These are phyloP conservation scores for Drosophila melanocephala DNA, from an alignment of 2,888 invertebrate species.

Conservation along the genomic window DNA sequence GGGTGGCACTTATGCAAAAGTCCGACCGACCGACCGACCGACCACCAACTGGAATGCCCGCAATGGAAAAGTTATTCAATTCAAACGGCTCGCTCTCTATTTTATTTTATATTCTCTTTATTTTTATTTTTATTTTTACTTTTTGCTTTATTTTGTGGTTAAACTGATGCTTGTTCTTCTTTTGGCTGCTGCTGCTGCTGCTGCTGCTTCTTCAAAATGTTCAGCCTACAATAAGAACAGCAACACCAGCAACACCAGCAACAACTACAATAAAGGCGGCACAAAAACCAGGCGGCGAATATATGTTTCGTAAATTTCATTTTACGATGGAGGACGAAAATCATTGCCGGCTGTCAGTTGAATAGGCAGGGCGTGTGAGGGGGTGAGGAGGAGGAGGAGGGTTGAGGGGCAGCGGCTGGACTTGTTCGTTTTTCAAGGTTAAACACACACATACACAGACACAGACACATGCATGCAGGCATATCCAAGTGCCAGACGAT, in stretches of 20 bases:
- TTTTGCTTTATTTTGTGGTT: slow-evolving; percentile 7
- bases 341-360: slow-evolving; percentile 73
- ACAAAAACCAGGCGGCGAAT: slow-evolving; percentile 40
- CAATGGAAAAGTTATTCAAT: slow-evolving; percentile 66
- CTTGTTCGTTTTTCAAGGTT: slow-evolving; percentile 85
- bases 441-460: slow-evolving; percentile 58
- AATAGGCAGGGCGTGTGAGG: slow-evolving; percentile 21
- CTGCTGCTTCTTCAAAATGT: slow-evolving; percentile 28
- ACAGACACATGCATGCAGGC: slow-evolving; percentile 27
- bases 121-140: not conserved
- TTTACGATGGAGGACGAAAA: slow-evolving; percentile 74
- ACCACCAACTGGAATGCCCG: slow-evolving; percentile 27
- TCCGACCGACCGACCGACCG: slow-evolving; percentile 19
- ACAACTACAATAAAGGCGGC: slow-evolving; percentile 8
- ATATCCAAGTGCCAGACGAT: slow-evolving; percentile 71
- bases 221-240: slow-evolving; percentile 26
- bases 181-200: slow-evolving; percentile 18
- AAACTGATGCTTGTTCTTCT: slow-evolving; percentile 6
- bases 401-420: slow-evolving; percentile 70
- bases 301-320: slow-evolving; percentile 75
- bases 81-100: slow-evolving; percentile 37
- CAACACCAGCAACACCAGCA: not conserved
- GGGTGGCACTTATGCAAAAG: slow-evolving; percentile 54
- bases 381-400: slow-evolving; percentile 17
- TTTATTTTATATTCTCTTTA: slow-evolving; percentile 14